These are phyloP conservation scores for Ptychodera flava DNA, from an alignment of 35 echinoderm and acorn worm genomes.

Conservation along the genomic window DNA sequence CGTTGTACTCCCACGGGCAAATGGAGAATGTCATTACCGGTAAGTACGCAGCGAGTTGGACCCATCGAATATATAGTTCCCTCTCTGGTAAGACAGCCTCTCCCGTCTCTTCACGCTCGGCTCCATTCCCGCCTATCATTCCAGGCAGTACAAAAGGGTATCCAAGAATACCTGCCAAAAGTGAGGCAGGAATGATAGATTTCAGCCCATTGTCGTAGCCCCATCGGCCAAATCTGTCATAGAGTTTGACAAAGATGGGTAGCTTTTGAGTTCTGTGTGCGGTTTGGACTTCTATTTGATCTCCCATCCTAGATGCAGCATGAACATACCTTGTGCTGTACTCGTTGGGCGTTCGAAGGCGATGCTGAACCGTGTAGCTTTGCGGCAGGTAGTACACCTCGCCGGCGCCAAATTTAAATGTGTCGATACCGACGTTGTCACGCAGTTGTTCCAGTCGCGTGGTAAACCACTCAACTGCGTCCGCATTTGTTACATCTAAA, in stretches of 20 bases:
- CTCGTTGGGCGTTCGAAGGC: slow-evolving; percentile 48
- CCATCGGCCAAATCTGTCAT: slow-evolving; percentile 52
- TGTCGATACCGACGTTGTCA: slow-evolving; percentile 33
- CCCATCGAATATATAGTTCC: slow-evolving; percentile 72
- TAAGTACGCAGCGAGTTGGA: slow-evolving; percentile 65
- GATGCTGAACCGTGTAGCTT: slow-evolving; percentile 26
- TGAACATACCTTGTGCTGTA: slow-evolving; percentile 64
- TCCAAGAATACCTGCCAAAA: slow-evolving; percentile 62
- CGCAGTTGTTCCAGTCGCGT: slow-evolving; percentile 27
- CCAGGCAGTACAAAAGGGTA: slow-evolving; percentile 81
- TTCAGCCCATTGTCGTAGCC: slow-evolving; percentile 64
- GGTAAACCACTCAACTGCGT: slow-evolving; percentile 57
- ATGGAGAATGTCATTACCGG: slow-evolving; percentile 84
- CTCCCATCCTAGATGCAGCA: slow-evolving; percentile 29
- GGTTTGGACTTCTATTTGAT: slow-evolving; percentile 43
- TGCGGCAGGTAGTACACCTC: slow-evolving; percentile 52
- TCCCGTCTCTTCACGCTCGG: background rate
- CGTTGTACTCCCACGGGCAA: slow-evolving; percentile 41
- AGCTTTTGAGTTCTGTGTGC: slow-evolving; percentile 58
- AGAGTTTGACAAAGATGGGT: slow-evolving; percentile 78
- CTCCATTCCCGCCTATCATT: slow-evolving; percentile 4
- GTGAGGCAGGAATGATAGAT: slow-evolving; percentile 63
- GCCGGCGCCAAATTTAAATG: slow-evolving; percentile 84
- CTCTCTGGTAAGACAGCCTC: slow-evolving; percentile 21
- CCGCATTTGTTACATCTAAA: slow-evolving; percentile 52